Evolutionary conservation across 2,888 invertebrate species (phyloP), one percentile per base, ranked within the genome.

Genomic region (Acrobasis consociella): DNA sequence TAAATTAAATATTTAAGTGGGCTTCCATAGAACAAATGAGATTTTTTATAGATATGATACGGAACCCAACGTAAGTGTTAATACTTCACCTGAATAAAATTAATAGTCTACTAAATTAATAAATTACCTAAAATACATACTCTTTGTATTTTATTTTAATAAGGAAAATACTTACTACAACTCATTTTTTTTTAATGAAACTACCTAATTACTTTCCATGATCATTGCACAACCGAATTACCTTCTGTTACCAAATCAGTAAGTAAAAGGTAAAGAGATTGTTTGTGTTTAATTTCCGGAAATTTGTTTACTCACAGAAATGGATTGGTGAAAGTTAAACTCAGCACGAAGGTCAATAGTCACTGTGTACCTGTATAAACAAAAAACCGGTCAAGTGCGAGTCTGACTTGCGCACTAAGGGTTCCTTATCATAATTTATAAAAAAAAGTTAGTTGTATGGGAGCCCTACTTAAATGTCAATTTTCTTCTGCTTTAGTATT

Each of bases 281-380:
- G 82, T 72, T 74, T 76, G 71, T 63, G 72, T 73, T 78, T 77
- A 74, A 72, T 87, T 85, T 87, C 87, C 87, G 85, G 81, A 82
- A 81, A 80, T 80, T 72, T 81, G 81, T 85, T 85, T 82, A 82
- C 80, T 85, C 81, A 82, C 79, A 80, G 78, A 85, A 83, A 82
- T 78, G 71, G 74, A 63, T 72, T 69, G 71, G 86, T 85, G 87
- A 91, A 90, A 91, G 89, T 86, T 67, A 81, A 73, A 79, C 67
- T 71, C 73, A 70, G 58, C 66, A 68, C 65, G 83, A 87, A 90
- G 89, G 89, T 78, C 81, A 73, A 16, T 46, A 39, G 17, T 46
- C 58, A 31, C 31, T 31, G n/a, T 31, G 10, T 42, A 22, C 22
- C 1, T 22, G 10, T 31, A 52, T 31, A 31, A 22, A 5, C 42